Percentiles rank a stretch among this genome's conserved stretches.
Conservation (phyloP, 2,797 vertebrate genomes). For the Helarctos malayanus region DNA sequence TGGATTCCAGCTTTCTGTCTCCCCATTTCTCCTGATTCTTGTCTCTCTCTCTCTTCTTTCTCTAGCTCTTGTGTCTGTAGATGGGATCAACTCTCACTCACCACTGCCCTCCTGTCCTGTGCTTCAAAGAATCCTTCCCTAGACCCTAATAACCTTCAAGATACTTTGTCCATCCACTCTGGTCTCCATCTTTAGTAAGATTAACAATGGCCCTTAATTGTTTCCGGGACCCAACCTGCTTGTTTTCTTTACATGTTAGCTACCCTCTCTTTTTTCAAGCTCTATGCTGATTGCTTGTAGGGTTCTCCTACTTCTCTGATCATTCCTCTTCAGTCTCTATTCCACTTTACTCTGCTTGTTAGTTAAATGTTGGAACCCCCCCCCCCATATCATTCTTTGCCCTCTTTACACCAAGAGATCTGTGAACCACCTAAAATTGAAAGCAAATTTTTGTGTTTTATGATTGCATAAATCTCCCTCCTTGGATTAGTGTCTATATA, state of each 20-base stretch:
- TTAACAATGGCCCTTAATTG: neutral
- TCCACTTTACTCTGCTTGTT: neutral
- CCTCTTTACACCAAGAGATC: neutral
- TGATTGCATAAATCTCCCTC: neutral
- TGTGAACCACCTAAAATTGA: constrained; percentile 54
- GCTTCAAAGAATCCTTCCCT: neutral
- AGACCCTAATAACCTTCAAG: neutral
- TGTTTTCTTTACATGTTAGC: constrained; percentile 30
- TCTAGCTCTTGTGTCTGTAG: neutral
- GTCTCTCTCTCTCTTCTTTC: neutral
- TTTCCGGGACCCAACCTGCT: neutral
- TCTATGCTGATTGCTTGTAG: neutral
- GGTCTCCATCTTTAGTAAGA: neutral
- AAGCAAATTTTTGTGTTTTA: constrained; percentile 50
- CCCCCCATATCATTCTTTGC: neutral
- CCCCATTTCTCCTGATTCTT: neutral
- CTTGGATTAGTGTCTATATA: neutral
- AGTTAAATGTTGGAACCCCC: neutral
- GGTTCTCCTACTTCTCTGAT: constrained; percentile 1
- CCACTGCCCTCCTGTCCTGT: neutral
- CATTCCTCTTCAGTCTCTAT: neutral
- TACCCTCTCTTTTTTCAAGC: neutral
- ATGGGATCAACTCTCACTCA: neutral
- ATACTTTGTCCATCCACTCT: neutral
- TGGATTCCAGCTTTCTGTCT: constrained; percentile 33